phyloP scores from a whole-genome alignment of 2,797 vertebrate species.

The Falco peregrinus region DNA sequence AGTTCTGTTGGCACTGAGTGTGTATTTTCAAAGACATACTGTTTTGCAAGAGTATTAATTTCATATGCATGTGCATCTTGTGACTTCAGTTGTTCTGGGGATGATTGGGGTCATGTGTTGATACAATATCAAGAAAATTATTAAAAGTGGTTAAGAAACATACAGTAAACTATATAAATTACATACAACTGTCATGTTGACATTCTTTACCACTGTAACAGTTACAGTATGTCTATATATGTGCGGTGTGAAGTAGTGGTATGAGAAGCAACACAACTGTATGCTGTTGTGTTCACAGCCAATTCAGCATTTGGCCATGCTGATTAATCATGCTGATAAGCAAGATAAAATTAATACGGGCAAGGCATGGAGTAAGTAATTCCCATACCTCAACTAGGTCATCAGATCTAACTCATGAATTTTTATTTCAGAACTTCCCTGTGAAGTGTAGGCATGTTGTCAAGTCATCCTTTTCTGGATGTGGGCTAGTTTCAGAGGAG shows the following conservation, averaged over 20 bases:
- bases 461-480: not conserved
- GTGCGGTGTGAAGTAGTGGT: not conserved
- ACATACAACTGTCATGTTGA: not conserved
- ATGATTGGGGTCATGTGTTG: not conserved
- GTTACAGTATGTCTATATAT: not conserved
- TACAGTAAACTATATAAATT: not conserved
- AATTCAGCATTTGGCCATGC: not conserved
- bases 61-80: not conserved
- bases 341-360: slow-evolving; percentile 26
- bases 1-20: not conserved
- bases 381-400: not conserved
- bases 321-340: slow-evolving; percentile 43
- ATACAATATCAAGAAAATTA: not conserved
- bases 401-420: not conserved
- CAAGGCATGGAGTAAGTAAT: not conserved
- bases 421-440: not conserved
- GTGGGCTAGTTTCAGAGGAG: not conserved
- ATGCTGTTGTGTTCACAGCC: not conserved
- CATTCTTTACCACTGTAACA: not conserved
- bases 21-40: fast-evolving
- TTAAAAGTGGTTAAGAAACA: not conserved
- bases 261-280: not conserved
- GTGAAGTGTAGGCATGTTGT: not conserved
- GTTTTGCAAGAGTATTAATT: not conserved
- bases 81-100: not conserved